These are phyloP conservation scores for Bedellia somnulentella DNA, from an alignment of 2,888 invertebrate species.

Conservation along the genomic window DNA sequence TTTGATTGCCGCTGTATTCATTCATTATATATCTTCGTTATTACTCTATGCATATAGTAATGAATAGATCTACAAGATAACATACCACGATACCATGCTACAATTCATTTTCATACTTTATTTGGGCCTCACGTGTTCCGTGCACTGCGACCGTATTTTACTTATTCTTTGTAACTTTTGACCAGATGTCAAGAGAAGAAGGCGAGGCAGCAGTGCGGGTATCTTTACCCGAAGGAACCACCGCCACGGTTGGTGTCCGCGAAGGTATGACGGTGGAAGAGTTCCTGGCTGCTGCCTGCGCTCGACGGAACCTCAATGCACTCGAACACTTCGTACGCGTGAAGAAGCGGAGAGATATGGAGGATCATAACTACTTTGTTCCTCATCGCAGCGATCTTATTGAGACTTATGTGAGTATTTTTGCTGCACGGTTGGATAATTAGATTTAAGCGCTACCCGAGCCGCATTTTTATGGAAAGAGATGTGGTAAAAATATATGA, in stretches of 20 bases:
- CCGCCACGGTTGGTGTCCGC: constrained; percentile 82
- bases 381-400: constrained; percentile 93
- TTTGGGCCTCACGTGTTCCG: too few species aligned
- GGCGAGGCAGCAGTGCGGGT: constrained; percentile 88
- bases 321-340: constrained; percentile 96
- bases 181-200: constrained; percentile 85
- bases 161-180: too few species aligned
- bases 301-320: constrained; percentile 87
- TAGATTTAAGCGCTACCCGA: too few species aligned
- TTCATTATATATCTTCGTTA: too few species aligned
- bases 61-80: too few species aligned
- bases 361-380: constrained; percentile 95
- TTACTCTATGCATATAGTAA: too few species aligned
- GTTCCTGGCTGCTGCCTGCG: constrained; percentile 90
- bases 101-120: too few species aligned
- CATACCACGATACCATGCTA: too few species aligned
- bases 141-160: too few species aligned
- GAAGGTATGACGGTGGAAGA: constrained; percentile 96
- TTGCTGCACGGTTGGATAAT: not conserved
- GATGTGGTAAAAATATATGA: too few species aligned
- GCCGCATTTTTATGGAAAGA: too few species aligned
- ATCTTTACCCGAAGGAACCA: constrained; percentile 81
- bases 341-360: constrained; percentile 92
- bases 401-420: constrained; percentile 88
- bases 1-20: too few species aligned